Percentiles rank a stretch among this genome's conserved stretches.
These are phyloP conservation scores for Stenurella melanura DNA, from an alignment of 2,888 invertebrate species.

Conservation along the genomic window DNA sequence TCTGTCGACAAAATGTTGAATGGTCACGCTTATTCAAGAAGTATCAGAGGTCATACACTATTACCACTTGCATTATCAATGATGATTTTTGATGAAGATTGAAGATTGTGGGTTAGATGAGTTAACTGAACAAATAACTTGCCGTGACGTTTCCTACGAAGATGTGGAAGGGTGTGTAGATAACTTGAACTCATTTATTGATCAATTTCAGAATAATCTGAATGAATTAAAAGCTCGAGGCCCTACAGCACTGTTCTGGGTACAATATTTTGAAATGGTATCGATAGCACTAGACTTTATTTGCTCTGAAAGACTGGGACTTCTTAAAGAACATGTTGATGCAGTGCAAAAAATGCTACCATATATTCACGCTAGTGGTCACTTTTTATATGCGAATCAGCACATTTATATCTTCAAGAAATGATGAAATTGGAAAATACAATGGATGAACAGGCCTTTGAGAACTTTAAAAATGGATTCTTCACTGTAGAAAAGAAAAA, in stretches of 20 bases:
- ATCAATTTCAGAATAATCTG: slow-evolving; percentile 50
- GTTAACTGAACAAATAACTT: slow-evolving; percentile 36
- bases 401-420: slow-evolving; percentile 14
- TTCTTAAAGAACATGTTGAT: too few species aligned
- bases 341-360: slow-evolving; percentile 42
- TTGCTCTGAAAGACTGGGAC: slow-evolving; percentile 49
- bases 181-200: slow-evolving; percentile 39
- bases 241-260: slow-evolving; percentile 53
- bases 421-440: slow-evolving; percentile 1
- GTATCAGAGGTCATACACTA: slow-evolving; percentile 65
- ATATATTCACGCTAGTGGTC: slow-evolving; percentile 44
- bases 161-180: slow-evolving; percentile 56
- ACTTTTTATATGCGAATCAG: slow-evolving; percentile 42
- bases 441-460: too few species aligned
- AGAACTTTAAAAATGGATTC: too few species aligned
- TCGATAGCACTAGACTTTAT: slow-evolving; percentile 49
- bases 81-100: neutral
- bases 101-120: too few species aligned
- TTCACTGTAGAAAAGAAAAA: too few species aligned
- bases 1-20: slow-evolving; percentile 13
- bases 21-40: slow-evolving; percentile 64
- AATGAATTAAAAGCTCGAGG: slow-evolving; percentile 59
- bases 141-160: slow-evolving; percentile 50
- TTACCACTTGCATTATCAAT: slow-evolving; percentile 53
- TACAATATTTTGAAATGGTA: slow-evolving; percentile 52